Evolutionary conservation across 2,113 vertebrate genomes (phyloP), one percentile per base, ranked within the genome.

Genomic region (Vanacampus margaritifer): DNA sequence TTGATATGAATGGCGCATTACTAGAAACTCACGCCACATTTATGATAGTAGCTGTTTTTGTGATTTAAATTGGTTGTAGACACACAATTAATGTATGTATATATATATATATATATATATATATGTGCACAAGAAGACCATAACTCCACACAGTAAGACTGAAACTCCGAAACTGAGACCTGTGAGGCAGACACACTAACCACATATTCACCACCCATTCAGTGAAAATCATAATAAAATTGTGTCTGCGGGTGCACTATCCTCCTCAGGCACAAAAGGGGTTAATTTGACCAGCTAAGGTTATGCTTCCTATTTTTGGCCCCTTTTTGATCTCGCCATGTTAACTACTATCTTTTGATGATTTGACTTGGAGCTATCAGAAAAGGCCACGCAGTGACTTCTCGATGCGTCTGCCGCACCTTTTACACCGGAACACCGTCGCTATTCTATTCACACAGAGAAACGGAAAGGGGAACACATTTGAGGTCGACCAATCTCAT

Each of bases 401-500:
- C 43, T 64, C 43, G 58, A 71, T 26, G 13, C 14, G 63, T 21
- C 24, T 37, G 67, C 59, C 41, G 63, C 63, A 79, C 74, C 48
- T 74, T 72, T 76, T 58, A 65, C 71, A 67, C n/a, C 56, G 23
- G n/a, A 70, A 51, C 65, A 43, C 69, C 37, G 26, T 65, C 63
- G 60, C 1, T 12, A 26, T 28, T 28, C 54, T 41, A 72, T 75
- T 69, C 67, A 74, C 46, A 62, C 60, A 69, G 46, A 69, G n/a
- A 62, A 76, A 78, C 72, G 73, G 6, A 74, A 83, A 46, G 57
- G 62, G 63, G 53, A 68, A 73, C 39, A 66, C 62, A 72, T 75
- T 69, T 69, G 62, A 78, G 77, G 80, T 86, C 74, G 73, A 50
- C n/a, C 16, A 28, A 83, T 75, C 79, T 76, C 74, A 78, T 82